Base-by-base conservation (phyloP, 1,140 invertebrate species). In the Drosophila tristis region DNA sequence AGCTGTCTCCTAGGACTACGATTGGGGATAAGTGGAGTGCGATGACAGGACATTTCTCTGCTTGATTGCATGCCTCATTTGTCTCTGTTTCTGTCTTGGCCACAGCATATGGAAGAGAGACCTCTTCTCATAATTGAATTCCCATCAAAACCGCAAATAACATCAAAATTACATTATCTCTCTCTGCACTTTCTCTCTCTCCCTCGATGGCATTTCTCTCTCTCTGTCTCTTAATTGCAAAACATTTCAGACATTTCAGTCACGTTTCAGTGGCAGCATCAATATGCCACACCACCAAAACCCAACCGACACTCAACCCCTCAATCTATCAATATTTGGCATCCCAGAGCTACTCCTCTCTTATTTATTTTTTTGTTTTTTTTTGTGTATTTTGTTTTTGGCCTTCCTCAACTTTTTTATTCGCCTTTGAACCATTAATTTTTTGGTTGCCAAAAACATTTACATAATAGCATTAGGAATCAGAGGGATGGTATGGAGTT, bases 161-260 rank as follows among this genome's bases (percentile, higher is more conserved):
- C 78, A 82, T 82, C 70, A 78, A 82, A 87, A 86, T 89, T 87
- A 87, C 84, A 86, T 86, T 87, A 86, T 60, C 54, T 67, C 55
- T 35, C 45, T 53, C 43, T 29, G 6, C 7, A 26, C 44, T 55
- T 16, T 39, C 2, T 45, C 43, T 11, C 35, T 23, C 2, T 29
- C 13, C 13, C 16, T 48, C 54, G 7, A 26, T 51, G 23, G 39
- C 39, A 20, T 44, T 53, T 53, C 35, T 7, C 5, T 35, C 44
- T 55, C 23, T 25, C 5, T 31, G 8, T 61, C 48, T 63, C 61
- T 47, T 77, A 48, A 50, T 67, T 60, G 60, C 60, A 45, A 78
- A 72, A 60, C 70, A 82, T 78, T 89, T 89, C 75, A 75, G 77
- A 87, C 79, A 87, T 89, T 89, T 87, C 49, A 66, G 78, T 81